A percentile compares a stretch with the other conserved stretches of the same genome.
Evolutionary conservation across 1,140 invertebrate genomes (phyloP).

Genomic region (Panulirus ornatus): DNA sequence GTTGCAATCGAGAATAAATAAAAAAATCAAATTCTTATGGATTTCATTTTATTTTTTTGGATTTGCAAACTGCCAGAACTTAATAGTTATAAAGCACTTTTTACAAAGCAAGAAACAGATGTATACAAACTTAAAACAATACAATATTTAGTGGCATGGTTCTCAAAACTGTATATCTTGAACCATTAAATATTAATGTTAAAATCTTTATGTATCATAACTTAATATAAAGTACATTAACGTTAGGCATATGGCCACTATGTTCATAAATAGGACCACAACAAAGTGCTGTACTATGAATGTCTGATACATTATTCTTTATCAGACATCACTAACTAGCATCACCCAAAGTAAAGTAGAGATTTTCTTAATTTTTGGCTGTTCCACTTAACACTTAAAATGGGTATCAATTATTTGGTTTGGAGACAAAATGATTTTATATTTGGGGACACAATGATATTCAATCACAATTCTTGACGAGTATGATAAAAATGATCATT

Average conservation of each 20-base stretch:
- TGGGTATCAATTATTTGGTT: neutral
- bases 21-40: no score
- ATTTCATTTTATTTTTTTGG: no score
- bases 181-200: neutral
- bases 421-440: no score
- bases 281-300: neutral
- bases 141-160: neutral
- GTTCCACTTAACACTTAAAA: neutral
- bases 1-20: no score
- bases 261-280: neutral
- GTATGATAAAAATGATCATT: neutral
- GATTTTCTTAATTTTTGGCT: neutral
- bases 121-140: no score
- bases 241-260: neutral
- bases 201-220: neutral
- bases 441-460: no score
- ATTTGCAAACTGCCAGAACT: no score
- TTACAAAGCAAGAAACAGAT: no score
- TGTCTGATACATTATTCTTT: neutral
- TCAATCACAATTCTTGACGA: neutral
- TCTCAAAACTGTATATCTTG: constrained; percentile 14
- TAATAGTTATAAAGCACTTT: no score
- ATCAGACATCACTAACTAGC: neutral
- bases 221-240: neutral
- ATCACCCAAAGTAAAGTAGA: neutral